Conservation (phyloP, 2,797 vertebrate genomes). For the Smutsia gigantea region DNA sequence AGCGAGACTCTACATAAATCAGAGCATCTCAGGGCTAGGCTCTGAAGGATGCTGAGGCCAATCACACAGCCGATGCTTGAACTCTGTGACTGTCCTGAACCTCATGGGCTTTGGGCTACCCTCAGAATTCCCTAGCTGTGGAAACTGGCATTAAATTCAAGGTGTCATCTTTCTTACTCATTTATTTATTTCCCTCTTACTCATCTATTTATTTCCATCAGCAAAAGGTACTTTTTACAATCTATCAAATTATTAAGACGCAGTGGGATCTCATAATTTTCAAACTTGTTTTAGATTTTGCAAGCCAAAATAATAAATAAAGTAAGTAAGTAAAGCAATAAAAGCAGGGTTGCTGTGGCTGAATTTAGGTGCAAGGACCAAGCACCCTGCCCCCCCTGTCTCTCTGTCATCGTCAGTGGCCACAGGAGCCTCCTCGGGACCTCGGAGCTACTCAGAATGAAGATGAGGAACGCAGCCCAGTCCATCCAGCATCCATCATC, state of each 20-base stretch:
- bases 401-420: not conserved
- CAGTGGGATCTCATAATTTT: not conserved
- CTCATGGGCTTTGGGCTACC: not conserved
- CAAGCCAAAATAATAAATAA: not conserved
- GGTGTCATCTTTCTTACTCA: not conserved
- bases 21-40: not conserved
- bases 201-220: not conserved
- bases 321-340: not conserved
- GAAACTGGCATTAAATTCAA: not conserved
- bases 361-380: not conserved
- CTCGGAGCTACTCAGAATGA: not conserved
- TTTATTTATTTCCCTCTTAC: not conserved
- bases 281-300: not conserved
- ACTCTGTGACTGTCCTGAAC: not conserved
- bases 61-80: not conserved
- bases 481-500: not conserved
- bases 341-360: not conserved
- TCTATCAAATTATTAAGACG: conserved; percentile 26
- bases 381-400: not conserved
- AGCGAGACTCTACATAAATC: not conserved
- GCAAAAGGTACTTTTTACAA: not conserved
- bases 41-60: not conserved
- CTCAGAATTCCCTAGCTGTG: not conserved
- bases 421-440: not conserved
- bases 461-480: not conserved